A percentile compares a stretch with the other conserved stretches of the same genome.
phyloP scores from a whole-genome alignment of 2,888 invertebrate genomes.

The Synergus itoensis region DNA sequence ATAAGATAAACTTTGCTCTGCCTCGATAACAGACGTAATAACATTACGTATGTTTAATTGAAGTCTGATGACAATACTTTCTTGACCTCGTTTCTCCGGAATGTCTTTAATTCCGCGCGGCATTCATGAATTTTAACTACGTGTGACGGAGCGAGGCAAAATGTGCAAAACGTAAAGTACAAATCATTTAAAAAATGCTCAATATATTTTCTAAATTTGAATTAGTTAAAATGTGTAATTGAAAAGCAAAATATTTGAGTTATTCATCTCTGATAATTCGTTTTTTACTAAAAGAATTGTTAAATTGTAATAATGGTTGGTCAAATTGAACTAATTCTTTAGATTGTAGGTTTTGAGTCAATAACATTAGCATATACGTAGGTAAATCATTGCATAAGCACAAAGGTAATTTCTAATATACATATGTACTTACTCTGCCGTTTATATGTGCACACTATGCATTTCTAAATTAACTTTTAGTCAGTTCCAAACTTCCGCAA shows the following conservation, averaged over 20 bases:
- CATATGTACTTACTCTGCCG: neutral
- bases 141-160: neutral
- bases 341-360: neutral
- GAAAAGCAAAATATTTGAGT: too few species aligned
- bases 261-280: too few species aligned
- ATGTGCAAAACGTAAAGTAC: neutral
- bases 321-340: too few species aligned
- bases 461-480: neutral
- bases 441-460: neutral
- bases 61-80: constrained; percentile 38
- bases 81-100: constrained; percentile 28
- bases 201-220: neutral
- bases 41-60: constrained; percentile 32
- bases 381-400: neutral
- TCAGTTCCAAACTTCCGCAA: constrained; percentile 11
- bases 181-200: neutral
- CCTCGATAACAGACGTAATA: constrained; percentile 24
- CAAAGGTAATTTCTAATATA: neutral
- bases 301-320: too few species aligned
- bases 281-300: too few species aligned
- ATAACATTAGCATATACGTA: neutral
- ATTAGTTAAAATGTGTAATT: too few species aligned
- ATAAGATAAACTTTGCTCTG: constrained; percentile 31
- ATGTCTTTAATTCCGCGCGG: constrained; percentile 24
- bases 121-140: constrained; percentile 34